Percentiles rank a stretch among this genome's conserved stretches.
phyloP scores from a whole-genome alignment of 2,113 vertebrate genomes.

The Oreochromis spilurus region DNA sequence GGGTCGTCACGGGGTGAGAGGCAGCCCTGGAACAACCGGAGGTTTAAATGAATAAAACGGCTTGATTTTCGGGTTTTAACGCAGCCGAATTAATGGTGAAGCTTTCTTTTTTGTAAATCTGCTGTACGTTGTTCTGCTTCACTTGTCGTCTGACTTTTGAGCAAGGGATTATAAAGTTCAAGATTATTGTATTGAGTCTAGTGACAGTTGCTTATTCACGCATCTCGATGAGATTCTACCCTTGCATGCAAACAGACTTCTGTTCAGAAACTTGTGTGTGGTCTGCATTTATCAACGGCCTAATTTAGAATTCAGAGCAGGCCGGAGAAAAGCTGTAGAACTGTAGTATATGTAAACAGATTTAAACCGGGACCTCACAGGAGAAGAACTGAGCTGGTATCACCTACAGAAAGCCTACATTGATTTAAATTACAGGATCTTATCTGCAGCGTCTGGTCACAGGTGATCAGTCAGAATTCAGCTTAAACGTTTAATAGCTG shows the following conservation, averaged over 20 bases:
- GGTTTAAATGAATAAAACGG: not conserved
- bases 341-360: not conserved
- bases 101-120: accelerated
- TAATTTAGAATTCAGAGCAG: not conserved
- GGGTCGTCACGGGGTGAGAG: not conserved
- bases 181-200: not conserved
- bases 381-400: not conserved
- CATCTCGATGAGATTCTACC: not conserved
- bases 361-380: not conserved
- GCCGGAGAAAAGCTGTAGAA: not conserved
- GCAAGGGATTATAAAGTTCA: not conserved
- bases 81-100: not conserved
- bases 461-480: not conserved
- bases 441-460: not conserved
- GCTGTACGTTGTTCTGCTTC: not conserved
- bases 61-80: not conserved
- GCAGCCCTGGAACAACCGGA: not conserved
- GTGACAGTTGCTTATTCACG: not conserved
- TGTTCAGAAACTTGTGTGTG: not conserved
- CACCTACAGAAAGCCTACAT: not conserved
- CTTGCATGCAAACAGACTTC: not conserved
- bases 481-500: not conserved
- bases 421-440: not conserved
- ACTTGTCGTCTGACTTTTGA: not conserved
- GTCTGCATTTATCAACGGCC: not conserved